These are phyloP conservation scores for Orchesellides sinensis DNA, from an alignment of 2,888 invertebrate species.

Conservation along the genomic window DNA sequence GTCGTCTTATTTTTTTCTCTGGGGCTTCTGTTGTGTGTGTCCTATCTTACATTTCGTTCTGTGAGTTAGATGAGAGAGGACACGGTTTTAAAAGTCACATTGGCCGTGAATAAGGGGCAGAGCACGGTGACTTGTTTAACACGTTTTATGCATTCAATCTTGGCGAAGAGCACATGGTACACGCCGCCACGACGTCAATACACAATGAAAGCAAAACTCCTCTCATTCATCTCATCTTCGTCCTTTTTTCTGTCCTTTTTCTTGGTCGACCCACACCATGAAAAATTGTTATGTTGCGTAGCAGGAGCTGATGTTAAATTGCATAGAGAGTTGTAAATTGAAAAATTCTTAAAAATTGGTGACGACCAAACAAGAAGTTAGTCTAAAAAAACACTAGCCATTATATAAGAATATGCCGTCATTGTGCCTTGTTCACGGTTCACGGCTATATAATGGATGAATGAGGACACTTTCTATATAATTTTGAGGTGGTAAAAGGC, in stretches of 20 bases:
- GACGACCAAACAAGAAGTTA: neutral
- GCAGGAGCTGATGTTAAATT: neutral
- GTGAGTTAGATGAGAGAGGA: constrained; percentile 31
- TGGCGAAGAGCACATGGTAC: constrained; percentile 3
- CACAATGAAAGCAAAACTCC: constrained; percentile 35
- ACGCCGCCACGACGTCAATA: neutral
- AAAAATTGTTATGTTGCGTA: constrained; percentile 38
- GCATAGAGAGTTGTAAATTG: constrained; percentile 39
- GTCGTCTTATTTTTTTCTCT: constrained; percentile 36
- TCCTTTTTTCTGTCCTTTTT: constrained; percentile 10
- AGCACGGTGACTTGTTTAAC: constrained; percentile 59
- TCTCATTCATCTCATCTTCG: constrained; percentile 24
- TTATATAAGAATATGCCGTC: neutral
- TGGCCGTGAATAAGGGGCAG: constrained; percentile 62
- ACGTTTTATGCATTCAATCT: constrained; percentile 29
- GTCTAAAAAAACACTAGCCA: neutral
- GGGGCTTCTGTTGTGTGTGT: neutral
- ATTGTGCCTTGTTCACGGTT: neutral
- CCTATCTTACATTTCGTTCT: neutral
- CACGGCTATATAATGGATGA: constrained; percentile 3
- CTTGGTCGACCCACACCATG: constrained; percentile 47
- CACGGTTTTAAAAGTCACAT: constrained; percentile 52
- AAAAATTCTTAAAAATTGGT: constrained; percentile 45
- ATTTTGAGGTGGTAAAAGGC: constrained; percentile 46
- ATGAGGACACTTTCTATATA: neutral